These are phyloP conservation scores for Panurus biarmicus DNA, from an alignment of 2,113 vertebrate genomes.

Conservation along the genomic window DNA sequence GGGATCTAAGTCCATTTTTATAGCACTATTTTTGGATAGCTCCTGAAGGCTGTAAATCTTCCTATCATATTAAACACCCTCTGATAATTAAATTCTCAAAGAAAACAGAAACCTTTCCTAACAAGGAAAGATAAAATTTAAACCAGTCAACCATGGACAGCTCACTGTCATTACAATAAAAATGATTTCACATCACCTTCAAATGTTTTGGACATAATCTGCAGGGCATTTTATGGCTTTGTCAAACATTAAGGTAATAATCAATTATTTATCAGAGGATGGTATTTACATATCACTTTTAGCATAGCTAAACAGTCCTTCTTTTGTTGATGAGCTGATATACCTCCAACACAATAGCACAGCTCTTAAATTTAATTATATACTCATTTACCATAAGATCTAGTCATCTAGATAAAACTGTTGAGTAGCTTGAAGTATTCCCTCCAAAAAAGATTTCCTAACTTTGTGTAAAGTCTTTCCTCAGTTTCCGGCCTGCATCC, in stretches of 20 bases:
- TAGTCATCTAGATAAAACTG: slow-evolving; percentile 63
- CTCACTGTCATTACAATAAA: slow-evolving; percentile 58
- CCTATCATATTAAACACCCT: slow-evolving; percentile 64
- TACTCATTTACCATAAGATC: slow-evolving; percentile 62
- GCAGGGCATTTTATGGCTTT: slow-evolving; percentile 61
- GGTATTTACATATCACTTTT: slow-evolving; percentile 66
- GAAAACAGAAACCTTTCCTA: slow-evolving; percentile 60
- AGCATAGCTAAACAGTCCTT: slow-evolving; percentile 34
- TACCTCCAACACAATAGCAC: slow-evolving; percentile 35
- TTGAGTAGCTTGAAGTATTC: slow-evolving; percentile 52
- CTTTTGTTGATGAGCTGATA: slow-evolving; percentile 55
- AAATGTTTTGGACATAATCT: slow-evolving; percentile 58
- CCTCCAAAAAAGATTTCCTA: slow-evolving; percentile 71
- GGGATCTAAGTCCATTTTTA: slow-evolving; percentile 60
- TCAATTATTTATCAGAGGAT: slow-evolving; percentile 68
- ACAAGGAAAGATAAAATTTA: slow-evolving; percentile 65
- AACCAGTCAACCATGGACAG: slow-evolving; percentile 60
- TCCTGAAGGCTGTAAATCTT: slow-evolving; percentile 59
- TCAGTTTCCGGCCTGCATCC: slow-evolving; percentile 78
- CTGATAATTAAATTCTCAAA: slow-evolving; percentile 66
- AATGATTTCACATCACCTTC: slow-evolving; percentile 63
- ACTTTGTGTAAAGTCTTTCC: slow-evolving; percentile 76
- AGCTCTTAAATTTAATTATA: slow-evolving; percentile 66
- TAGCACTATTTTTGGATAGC: slow-evolving; percentile 54
- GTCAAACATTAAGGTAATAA: slow-evolving; percentile 63